A percentile compares a stretch with the other conserved stretches of the same genome.
Evolutionary conservation across 1,140 invertebrate species (phyloP).

Genomic region (Drosophila yakuba): DNA sequence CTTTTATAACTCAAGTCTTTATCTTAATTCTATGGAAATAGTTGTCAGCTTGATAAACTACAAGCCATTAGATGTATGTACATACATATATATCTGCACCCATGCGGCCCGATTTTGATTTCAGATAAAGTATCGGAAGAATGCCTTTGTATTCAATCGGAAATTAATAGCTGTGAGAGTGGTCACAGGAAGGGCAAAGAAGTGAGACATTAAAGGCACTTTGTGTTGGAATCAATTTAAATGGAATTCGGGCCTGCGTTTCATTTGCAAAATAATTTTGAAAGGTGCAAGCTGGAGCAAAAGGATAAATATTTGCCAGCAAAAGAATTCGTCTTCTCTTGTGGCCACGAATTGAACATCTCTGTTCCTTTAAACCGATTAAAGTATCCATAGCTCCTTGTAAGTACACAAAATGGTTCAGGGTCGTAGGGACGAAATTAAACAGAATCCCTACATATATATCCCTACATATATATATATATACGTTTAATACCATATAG

Average conservation of each 20-base stretch:
- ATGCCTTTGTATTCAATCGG: not conserved
- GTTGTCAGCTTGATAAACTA: slow-evolving; percentile 56
- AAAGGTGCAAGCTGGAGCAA: too few species aligned
- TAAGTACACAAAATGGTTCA: not conserved
- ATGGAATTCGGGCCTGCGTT: too few species aligned
- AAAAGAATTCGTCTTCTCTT: not conserved
- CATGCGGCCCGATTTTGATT: not conserved
- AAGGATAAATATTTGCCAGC: too few species aligned
- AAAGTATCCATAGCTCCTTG: slow-evolving; percentile 5
- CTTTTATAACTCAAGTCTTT: slow-evolving; percentile 64
- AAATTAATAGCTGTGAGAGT: not conserved
- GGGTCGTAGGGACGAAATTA: slow-evolving; percentile 15
- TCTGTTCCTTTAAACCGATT: not conserved
- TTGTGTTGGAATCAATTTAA: not conserved
- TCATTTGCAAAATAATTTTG: too few species aligned
- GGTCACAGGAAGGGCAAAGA: not conserved
- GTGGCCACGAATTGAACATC: not conserved
- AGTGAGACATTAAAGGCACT: not conserved
- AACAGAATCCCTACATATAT: slow-evolving; percentile 9
- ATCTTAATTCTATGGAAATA: slow-evolving; percentile 69
- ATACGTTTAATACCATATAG: too few species aligned
- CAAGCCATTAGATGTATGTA: not conserved
- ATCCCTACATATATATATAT: not conserved
- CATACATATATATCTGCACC: not conserved
- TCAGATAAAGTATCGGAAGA: not conserved